Conservation (phyloP, 2,888 invertebrate genomes). For the Chironomus riparius region DNA sequence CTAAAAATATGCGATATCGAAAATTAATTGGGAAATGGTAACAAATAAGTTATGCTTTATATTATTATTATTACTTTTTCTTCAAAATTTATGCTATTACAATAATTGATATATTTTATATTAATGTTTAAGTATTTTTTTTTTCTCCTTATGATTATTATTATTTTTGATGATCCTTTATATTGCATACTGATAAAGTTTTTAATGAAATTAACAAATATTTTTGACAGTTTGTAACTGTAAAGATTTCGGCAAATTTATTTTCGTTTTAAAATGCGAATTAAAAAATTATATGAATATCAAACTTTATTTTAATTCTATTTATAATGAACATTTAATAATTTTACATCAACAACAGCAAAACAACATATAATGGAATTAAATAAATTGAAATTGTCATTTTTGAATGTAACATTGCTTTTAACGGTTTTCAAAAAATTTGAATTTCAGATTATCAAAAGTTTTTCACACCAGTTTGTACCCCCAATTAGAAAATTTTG, state of each 20-base stretch:
- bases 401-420: no score
- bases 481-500: not conserved
- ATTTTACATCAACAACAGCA: no score
- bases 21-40: slow-evolving; percentile 25
- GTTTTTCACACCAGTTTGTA: no score
- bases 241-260: not conserved
- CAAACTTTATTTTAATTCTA: no score
- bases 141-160: not conserved
- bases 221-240: not conserved
- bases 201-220: no score
- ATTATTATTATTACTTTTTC: not conserved
- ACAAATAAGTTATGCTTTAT: not conserved
- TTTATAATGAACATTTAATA: no score
- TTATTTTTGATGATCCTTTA: not conserved
- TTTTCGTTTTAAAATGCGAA: not conserved
- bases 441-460: no score
- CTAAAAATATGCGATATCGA: slow-evolving; percentile 20
- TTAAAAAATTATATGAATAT: no score
- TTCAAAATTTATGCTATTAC: not conserved
- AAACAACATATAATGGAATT: no score
- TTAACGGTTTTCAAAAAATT: no score
- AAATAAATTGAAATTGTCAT: no score
- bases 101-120: not conserved
- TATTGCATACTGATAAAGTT: no score
- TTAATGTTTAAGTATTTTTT: not conserved